A percentile compares a stretch with the other conserved stretches of the same genome.
These are phyloP conservation scores for Athripsodes cinereus DNA, from an alignment of 2,888 invertebrate genomes.

Conservation along the genomic window DNA sequence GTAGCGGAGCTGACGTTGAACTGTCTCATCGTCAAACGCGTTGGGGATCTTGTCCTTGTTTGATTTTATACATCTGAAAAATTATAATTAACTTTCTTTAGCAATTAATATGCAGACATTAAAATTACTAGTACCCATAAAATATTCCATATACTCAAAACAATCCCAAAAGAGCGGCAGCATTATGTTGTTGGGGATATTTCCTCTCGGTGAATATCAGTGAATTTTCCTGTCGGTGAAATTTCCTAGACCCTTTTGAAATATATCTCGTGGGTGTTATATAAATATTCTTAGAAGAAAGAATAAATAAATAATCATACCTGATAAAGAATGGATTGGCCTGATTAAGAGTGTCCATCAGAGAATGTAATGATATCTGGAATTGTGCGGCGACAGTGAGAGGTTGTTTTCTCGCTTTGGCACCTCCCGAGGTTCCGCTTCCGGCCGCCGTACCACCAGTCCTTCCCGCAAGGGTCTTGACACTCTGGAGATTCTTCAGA, in stretches of 20 bases:
- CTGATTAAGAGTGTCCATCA: slow-evolving; percentile 91
- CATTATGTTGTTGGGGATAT: too few species aligned
- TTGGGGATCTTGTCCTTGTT: slow-evolving; percentile 91
- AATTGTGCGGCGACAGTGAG: slow-evolving; percentile 94
- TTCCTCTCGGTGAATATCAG: too few species aligned
- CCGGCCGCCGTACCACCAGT: slow-evolving; percentile 56
- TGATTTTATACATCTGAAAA: slow-evolving; percentile 82
- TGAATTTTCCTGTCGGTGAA: too few species aligned
- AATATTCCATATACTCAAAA: too few species aligned
- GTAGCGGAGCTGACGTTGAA: slow-evolving; percentile 79
- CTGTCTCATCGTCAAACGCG: slow-evolving; percentile 89
- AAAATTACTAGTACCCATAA: too few species aligned
- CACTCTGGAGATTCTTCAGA: slow-evolving; percentile 83
- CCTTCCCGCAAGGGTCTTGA: slow-evolving; percentile 82
- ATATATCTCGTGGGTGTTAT: too few species aligned
- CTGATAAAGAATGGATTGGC: slow-evolving; percentile 55
- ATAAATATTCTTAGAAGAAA: too few species aligned
- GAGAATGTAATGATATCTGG: slow-evolving; percentile 81
- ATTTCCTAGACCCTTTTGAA: too few species aligned
- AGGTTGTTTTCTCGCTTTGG: slow-evolving; percentile 74
- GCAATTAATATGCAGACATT: too few species aligned
- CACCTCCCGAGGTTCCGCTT: slow-evolving; percentile 32
- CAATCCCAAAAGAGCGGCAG: too few species aligned
- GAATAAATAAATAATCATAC: slow-evolving; percentile 34
- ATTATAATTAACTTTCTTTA: too few species aligned